Evolutionary conservation across 1,140 invertebrate genomes (phyloP), one percentile per base, ranked within the genome.

Genomic region (Diorhabda sublineata): DNA sequence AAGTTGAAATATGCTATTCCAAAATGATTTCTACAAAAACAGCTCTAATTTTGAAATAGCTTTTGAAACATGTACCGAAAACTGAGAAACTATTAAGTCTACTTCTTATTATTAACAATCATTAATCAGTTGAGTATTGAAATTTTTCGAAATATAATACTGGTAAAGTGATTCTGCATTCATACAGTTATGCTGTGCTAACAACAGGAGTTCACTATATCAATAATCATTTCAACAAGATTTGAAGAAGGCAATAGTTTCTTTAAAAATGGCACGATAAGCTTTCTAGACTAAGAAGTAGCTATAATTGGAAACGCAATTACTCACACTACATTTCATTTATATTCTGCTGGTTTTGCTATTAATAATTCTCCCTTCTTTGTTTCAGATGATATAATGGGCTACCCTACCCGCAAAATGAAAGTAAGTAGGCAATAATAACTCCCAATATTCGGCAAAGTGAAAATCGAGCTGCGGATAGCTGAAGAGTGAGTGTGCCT

Each of bases 351-450:
- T n/a, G 47, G 47, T 8, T 52, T 52, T 52, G 47, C 47, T 6
- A 52, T 52, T 52, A 52, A 52, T 52, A 52, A 52, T 52, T 52
- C 47, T 45, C 63, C 63, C 63, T 64, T 57, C 45, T 42, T 64
- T 64, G 63, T 64, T 64, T 64, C 63, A 56, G 63, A 64, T 64
- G 63, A 52, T 56, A 64, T 57, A 64, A 64, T 64, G 45, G 63
- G 2, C 63, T 5, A 41, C 63, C 63, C 63, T 52, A 64, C 26
- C 64, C 64, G 58, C 58, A 66, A 44, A 59, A 66, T 8, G 64
- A 66, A 62, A 47, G 66, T 68, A 68, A 68, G 66, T 62, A 68
- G 66, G 60, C 58, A 68, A 62, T 66, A 45, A 66, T 66, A 59
- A 66, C 58, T 66, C 59, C 42, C 64, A 58, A 66, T 66, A 66